Percentiles rank a stretch among this genome's conserved stretches.
phyloP scores from a whole-genome alignment of 1,140 invertebrate species.

The Cyphomyrmex costatus region DNA sequence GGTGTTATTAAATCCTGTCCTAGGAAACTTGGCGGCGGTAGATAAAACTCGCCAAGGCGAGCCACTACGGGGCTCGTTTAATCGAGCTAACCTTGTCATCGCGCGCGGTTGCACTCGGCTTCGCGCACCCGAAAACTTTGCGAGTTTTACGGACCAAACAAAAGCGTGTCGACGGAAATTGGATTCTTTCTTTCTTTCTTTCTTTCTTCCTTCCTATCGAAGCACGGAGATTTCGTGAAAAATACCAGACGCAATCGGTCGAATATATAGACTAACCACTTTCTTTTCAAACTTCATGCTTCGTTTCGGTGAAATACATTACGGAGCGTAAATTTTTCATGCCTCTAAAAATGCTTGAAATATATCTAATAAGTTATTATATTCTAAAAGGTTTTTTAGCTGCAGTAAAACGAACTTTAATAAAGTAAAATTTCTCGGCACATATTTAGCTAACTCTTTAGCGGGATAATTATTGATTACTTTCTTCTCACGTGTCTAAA shows the following conservation, averaged over 20 bases:
- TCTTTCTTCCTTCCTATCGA: slow-evolving; percentile 25
- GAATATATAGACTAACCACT: slow-evolving; percentile 1
- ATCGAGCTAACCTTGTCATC: slow-evolving; percentile 61
- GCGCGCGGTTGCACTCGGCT: slow-evolving; percentile 40
- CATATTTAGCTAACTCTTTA: slow-evolving; percentile 6
- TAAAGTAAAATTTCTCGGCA: slow-evolving; percentile 14
- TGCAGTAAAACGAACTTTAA: neutral
- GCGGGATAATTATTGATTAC: slow-evolving; percentile 33
- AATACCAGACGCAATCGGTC: slow-evolving; percentile 35
- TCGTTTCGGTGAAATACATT: neutral
- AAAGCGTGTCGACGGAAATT: slow-evolving; percentile 46
- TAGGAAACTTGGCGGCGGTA: slow-evolving; percentile 49
- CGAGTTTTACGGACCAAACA: slow-evolving; percentile 52
- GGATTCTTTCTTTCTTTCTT: slow-evolving; percentile 23
- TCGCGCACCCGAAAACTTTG: slow-evolving; percentile 42
- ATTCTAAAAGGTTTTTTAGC: slow-evolving; percentile 2
- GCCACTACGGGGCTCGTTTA: slow-evolving; percentile 40
- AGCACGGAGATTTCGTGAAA: slow-evolving; percentile 19
- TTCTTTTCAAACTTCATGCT: slow-evolving; percentile 9
- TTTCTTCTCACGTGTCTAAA: neutral
- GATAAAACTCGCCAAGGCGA: slow-evolving; percentile 56
- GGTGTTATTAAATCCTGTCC: slow-evolving; percentile 59
- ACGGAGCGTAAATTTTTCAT: slow-evolving; percentile 3
- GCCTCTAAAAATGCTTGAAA: slow-evolving; percentile 10
- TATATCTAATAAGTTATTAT: neutral